A percentile compares a stretch with the other conserved stretches of the same genome.
These are phyloP conservation scores for Ceratosolen solmsi DNA, from an alignment of 1,140 invertebrate genomes.

Conservation along the genomic window DNA sequence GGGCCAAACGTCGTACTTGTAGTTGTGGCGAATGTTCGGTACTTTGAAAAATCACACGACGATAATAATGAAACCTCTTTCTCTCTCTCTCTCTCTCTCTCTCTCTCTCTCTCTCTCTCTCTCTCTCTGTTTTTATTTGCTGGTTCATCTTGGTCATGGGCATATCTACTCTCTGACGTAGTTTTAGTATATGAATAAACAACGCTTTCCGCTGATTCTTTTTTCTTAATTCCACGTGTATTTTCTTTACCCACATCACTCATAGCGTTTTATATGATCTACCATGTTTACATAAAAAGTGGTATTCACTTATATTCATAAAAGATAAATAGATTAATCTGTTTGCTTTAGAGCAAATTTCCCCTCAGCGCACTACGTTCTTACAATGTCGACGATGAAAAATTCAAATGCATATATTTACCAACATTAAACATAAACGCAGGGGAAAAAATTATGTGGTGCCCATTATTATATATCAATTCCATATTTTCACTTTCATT, in stretches of 20 bases:
- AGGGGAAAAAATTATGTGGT: not conserved
- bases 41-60: constrained; percentile 43
- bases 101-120: not conserved
- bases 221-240: too few relatives aligned
- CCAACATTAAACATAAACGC: not conserved
- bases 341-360: not conserved
- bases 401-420: not conserved
- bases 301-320: not conserved
- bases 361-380: not conserved
- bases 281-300: not conserved
- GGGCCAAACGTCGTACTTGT: not conserved
- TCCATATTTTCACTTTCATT: too few relatives aligned
- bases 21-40: not conserved
- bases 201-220: too few relatives aligned
- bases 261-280: not conserved
- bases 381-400: not conserved
- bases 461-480: too few relatives aligned
- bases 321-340: not conserved
- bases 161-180: not conserved
- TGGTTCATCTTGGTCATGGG: too few relatives aligned
- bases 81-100: not conserved
- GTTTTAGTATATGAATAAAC: too few relatives aligned
- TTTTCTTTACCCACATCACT: not conserved
- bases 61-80: constrained; percentile 28
- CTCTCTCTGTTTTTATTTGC: not conserved